A percentile compares a stretch with the other conserved stretches of the same genome.
phyloP scores from a whole-genome alignment of 1,140 invertebrate genomes.

The Drusus annulatus region DNA sequence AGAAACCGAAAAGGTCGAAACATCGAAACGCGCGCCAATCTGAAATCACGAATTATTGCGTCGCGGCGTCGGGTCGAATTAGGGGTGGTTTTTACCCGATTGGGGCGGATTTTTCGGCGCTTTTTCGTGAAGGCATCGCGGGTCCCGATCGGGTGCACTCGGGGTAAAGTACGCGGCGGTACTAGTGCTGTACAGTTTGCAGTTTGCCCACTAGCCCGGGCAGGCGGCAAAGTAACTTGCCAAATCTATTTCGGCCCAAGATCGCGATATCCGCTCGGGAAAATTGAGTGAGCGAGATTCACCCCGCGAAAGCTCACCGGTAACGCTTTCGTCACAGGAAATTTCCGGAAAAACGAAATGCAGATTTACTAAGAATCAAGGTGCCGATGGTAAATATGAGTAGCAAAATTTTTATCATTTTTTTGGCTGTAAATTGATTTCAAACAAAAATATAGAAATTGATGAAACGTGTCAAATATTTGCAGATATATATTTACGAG shows the following conservation, averaged over 20 bases:
- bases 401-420: no score
- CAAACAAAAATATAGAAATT: no score
- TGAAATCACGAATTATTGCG: not conserved
- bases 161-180: constrained; percentile 17
- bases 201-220: not conserved
- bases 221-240: not conserved
- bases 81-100: not conserved
- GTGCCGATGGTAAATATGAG: no score
- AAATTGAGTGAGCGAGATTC: constrained; percentile 6
- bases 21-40: not conserved
- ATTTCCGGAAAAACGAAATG: no score
- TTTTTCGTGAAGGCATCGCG: not conserved
- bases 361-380: no score
- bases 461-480: no score
- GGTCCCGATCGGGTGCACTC: not conserved
- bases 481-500: no score
- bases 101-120: not conserved
- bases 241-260: constrained; percentile 41
- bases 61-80: not conserved
- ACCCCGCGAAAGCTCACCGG: constrained; percentile 2
- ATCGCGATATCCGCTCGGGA: constrained; percentile 31
- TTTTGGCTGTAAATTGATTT: no score
- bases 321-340: constrained; percentile 35
- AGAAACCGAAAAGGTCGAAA: not conserved
- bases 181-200: not conserved